Evolutionary conservation across 2,113 vertebrate species (phyloP), one percentile per base, ranked within the genome.

Genomic region (Fukomys damarensis): DNA sequence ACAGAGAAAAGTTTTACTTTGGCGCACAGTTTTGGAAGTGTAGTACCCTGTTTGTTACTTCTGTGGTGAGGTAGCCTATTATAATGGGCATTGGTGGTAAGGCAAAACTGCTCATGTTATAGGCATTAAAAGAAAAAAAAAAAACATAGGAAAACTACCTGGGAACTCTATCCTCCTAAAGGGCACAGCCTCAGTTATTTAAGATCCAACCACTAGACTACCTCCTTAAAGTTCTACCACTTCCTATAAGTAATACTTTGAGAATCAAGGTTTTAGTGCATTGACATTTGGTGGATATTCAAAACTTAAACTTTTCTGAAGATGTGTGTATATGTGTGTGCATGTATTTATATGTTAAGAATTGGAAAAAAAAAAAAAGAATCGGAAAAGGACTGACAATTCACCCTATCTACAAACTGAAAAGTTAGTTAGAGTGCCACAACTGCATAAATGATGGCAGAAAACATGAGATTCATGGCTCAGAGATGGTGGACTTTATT

Each of bases 171-270:
- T 58, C 10, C 28, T 28, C 17, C 30, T 38, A 2, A 8, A 59
- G 26, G 16, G 38, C 20, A 76, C 28, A 26, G 41, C 5, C 10
- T 22, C 49, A 28, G 6, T 41, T 9, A 83, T 10, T 22, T 30
- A 43, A 14, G 0, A 2, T 35, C 14, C 28, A 30, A 22, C 30
- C 9, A 14, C 14, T 63, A 1, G 5, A 14, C 5, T 13, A 16
- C 20, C 28, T 83, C 9, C 26, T 56, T 1, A 43, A 54, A 2
- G 7, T 86, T 24, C 58, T 17, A 8, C 12, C 43, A 32, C 12
- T 19, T 61, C 16, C 32, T 2, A 41, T 22, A 4, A 12, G 5
- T 72, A 24, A 35, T 5, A 49, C 12, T 41, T 20, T 30, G 22
- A 41, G 22, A 32, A 79, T 1, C 4, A 90, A 80, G 6, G 22